Evolutionary conservation across 1,140 invertebrate genomes (phyloP), one percentile per base, ranked within the genome.

Genomic region (Thaumatotibia leucotreta): DNA sequence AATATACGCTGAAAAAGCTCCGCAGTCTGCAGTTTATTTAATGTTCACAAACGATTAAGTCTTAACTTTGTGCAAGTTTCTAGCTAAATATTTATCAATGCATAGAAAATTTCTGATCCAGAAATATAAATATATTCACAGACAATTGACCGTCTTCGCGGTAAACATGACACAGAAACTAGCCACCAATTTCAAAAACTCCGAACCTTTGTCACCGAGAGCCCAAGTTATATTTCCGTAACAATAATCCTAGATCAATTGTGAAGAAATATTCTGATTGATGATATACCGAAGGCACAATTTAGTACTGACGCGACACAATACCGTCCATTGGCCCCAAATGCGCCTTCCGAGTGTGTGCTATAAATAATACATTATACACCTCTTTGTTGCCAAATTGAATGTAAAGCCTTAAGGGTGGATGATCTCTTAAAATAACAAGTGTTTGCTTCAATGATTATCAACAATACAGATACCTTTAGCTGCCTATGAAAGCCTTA

Each of bases 401-500:
- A 85, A 83, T 84, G 80, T 72, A 79, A 84, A 82, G 80, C 84
- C 74, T 88, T 87, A 88, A 86, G 82, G 86, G 69, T 88, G 86
- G 88, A 91, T 91, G 88, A 91, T 91, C 88, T 89, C 86, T 91
- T 91, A 89, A 91, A 91, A 91, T 91, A 91, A 91, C 88, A 89
- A 91, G 88, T 89, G 86, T 91, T 89, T 91, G 88, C 88, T 89
- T 88, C 86, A 89, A 83, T 88, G 88, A 91, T 91, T 91, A 91
- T 83, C 84, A 76, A 91, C 88, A 91, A 91, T 91, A 77, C 82
- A 69, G 70, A 77, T 80, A 89, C 84, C 83, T 89, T 89, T 89
- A 83, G 84, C 85, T 82, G 88, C 84, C 83, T 77, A 86, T 83
- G 75, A 88, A 89, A 88, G 84, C 82, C 84, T 88, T 67, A 76